These are phyloP conservation scores for Peromyscus nudipes DNA, from an alignment of 2,797 vertebrate species.

Conservation along the genomic window DNA sequence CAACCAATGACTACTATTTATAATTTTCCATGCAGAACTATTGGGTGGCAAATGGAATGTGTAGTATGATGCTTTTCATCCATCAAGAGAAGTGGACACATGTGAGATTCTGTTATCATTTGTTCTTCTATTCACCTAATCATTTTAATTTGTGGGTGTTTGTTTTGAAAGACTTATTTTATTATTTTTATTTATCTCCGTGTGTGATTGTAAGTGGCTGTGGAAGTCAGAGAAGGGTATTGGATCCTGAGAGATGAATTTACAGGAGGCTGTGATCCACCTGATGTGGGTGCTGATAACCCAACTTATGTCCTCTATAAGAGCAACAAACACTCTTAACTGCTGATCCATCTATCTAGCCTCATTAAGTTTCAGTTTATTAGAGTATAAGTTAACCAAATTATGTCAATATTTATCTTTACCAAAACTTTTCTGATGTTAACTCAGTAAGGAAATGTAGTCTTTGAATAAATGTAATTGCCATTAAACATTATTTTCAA, in stretches of 20 bases:
- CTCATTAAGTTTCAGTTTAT: neutral
- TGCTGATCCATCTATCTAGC: neutral
- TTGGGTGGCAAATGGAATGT: neutral
- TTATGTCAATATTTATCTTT: neutral
- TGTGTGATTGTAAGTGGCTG: neutral
- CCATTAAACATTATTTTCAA: neutral
- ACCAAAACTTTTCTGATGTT: neutral
- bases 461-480: neutral
- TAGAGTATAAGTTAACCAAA: neutral
- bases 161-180: neutral
- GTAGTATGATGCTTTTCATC: neutral
- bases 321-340: neutral
- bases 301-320: neutral
- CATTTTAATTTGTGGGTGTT: neutral
- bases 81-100: neutral
- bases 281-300: neutral
- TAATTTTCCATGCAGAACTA: neutral
- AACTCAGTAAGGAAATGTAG: neutral
- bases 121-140: neutral
- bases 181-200: neutral
- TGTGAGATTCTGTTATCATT: neutral
- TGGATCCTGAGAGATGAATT: neutral
- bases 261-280: neutral
- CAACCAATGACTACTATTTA: neutral
- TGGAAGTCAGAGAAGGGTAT: neutral